phyloP scores from a whole-genome alignment of 2,888 invertebrate species.

The Camptogramma bilineatum region DNA sequence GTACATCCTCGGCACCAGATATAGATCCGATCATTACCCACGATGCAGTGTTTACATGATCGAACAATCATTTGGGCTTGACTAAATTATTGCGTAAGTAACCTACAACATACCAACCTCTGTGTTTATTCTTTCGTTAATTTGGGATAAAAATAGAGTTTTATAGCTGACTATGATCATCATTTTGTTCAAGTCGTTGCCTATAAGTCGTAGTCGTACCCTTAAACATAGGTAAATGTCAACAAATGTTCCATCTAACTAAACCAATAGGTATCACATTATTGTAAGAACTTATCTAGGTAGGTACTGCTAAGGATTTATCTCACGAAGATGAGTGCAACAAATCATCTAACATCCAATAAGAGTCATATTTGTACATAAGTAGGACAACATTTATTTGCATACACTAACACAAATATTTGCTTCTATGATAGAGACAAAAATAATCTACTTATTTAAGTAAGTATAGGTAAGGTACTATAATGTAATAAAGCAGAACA shows the following conservation, averaged over 20 bases:
- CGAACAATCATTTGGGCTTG: conserved; percentile 58
- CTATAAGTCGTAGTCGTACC: too few relatives aligned
- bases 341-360: conserved; percentile 10
- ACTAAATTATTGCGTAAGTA: conserved; percentile 50
- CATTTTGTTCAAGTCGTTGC: too few relatives aligned
- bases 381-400: conserved; percentile 3
- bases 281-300: neutral
- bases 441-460: too few relatives aligned
- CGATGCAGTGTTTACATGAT: conserved; percentile 61
- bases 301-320: neutral
- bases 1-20: conserved; percentile 71
- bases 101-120: conserved; percentile 1
- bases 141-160: neutral
- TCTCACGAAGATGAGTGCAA: conserved; percentile 14
- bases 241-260: too few relatives aligned
- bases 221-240: too few relatives aligned
- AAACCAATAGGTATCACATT: too few relatives aligned
- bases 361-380: conserved; percentile 5
- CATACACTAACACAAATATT: conserved; percentile 4
- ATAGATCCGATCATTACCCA: conserved; percentile 75
- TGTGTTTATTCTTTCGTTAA: neutral
- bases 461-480: too few relatives aligned
- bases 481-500: too few relatives aligned
- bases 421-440: neutral
- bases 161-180: too few relatives aligned